Base-by-base conservation (phyloP, 2,888 invertebrate genomes). In the Xanthorhoe designata region DNA sequence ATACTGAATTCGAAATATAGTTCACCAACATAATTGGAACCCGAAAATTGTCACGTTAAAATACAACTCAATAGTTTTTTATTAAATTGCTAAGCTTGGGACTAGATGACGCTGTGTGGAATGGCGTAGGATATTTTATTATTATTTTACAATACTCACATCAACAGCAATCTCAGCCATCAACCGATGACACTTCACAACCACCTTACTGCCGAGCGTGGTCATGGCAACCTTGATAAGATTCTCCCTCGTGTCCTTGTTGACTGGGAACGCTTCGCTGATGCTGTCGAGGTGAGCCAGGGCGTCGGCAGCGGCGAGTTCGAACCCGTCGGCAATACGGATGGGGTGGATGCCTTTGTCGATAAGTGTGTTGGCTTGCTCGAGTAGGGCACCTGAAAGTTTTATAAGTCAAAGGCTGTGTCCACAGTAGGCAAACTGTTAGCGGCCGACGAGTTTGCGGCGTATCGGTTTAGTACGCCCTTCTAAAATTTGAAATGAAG, bases 301-400 rank as follows among this genome's bases (percentile, higher is more conserved):
- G 0, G 99, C 98, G 64, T 96, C 95, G 73, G 98, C 97, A 0
- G 99, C 98, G 0, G 99, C 99, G 89, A 99, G 93, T 89, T 99
- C 99, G 84, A 98, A 99, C 54, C 99, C 99, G 91, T 99, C 99
- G 6, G 99, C 99, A 77, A 99, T 98, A 77, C 99, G 96, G 79
- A 99, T 99, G 0, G 99, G 99, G 88, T 99, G 99, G 84, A 99
- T 99, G 50, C 99, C 99, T 79, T 98, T 97, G 92, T 99, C 99
- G 4, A 99, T 88, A 10, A 99, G 91, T 71, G 95, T 94, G 77
- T 98, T 98, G 0, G 99, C 99, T 87, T 99, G 98, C 83, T 99
- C 99, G 63, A 99, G 87, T 1, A 99, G 94, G 1, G 99, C 98
- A 55, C 99, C 98, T 94, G 77, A 63, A 38, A 3, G 13, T 13